Evolutionary conservation across 2,113 vertebrate species (phyloP).

Genomic region (Alligator mississippiensis): DNA sequence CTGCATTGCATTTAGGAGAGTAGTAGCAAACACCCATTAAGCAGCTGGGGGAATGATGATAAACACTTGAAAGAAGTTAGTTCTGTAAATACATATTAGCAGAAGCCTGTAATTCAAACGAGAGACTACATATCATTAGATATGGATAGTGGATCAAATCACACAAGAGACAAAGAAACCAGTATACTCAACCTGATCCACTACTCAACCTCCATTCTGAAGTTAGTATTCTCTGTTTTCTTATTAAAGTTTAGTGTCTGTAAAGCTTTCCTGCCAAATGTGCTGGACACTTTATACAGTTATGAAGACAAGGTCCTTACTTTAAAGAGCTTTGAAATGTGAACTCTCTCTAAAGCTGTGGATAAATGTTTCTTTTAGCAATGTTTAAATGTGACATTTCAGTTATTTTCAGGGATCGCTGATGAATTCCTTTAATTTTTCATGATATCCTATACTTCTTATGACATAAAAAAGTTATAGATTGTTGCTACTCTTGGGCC

Average conservation of each 20-base stretch:
- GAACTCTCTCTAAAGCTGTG: conserved; percentile 39
- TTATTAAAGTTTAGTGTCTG: background rate
- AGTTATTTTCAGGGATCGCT: conserved; percentile 34
- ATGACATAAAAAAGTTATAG: background rate
- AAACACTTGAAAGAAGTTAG: conserved; percentile 56
- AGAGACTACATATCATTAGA: conserved; percentile 36
- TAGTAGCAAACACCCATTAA: conserved; percentile 57
- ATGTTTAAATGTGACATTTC: conserved; percentile 5
- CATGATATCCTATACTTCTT: background rate
- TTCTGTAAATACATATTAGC: conserved; percentile 55
- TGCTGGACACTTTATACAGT: background rate
- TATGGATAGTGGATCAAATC: conserved; percentile 27
- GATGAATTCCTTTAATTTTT: conserved; percentile 9
- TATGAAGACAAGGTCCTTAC: background rate
- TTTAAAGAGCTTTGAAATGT: background rate
- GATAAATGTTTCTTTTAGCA: conserved; percentile 20
- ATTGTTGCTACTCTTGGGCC: background rate
- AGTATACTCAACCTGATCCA: conserved; percentile 39
- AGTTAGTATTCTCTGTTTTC: background rate
- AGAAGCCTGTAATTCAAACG: conserved; percentile 41
- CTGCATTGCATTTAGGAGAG: conserved; percentile 61
- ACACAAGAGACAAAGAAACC: conserved; percentile 55
- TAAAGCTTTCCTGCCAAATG: background rate
- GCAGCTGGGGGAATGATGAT: conserved; percentile 52
- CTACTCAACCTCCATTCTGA: conserved; percentile 19